phyloP scores from a whole-genome alignment of 2,888 invertebrate species.

The Pterostichus niger region DNA sequence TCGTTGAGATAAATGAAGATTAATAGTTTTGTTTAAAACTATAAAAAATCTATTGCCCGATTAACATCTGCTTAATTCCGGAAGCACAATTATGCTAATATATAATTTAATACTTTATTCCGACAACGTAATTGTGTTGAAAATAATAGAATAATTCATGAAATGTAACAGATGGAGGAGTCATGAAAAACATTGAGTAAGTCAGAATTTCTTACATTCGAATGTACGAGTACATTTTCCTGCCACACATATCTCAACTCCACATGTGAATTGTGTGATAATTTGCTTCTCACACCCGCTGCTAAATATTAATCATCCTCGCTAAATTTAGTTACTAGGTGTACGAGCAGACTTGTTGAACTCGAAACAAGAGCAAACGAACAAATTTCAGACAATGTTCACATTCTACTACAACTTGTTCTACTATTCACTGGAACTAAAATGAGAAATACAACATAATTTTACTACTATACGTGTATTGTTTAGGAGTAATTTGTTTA shows the following conservation, averaged over 20 bases:
- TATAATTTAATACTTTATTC: conserved; percentile 20
- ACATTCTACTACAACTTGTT: conserved; percentile 1
- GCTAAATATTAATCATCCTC: conserved; percentile 40
- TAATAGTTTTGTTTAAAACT: conserved; percentile 2
- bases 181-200: conserved; percentile 54
- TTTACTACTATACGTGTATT: not conserved
- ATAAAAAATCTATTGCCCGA: conserved; percentile 13
- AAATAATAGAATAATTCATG: conserved; percentile 58
- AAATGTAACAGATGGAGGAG: conserved; percentile 55
- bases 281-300: conserved; percentile 59
- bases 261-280: conserved; percentile 59
- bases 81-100: conserved; percentile 33
- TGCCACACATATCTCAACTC: conserved; percentile 25
- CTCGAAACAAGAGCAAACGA: conserved; percentile 5
- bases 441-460: not conserved
- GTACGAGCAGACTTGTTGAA: conserved; percentile 4
- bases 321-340: conserved; percentile 10
- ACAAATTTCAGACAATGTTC: not conserved
- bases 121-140: conserved; percentile 41
- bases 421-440: not conserved
- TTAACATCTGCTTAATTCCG: conserved; percentile 48
- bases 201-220: conserved; percentile 36
- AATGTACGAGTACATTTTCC: conserved; percentile 48
- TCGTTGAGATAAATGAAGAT: conserved; percentile 27
- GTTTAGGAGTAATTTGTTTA: no score